Conservation (phyloP, 2,888 invertebrate species). For the Venustoraphidia nigricollis region DNA sequence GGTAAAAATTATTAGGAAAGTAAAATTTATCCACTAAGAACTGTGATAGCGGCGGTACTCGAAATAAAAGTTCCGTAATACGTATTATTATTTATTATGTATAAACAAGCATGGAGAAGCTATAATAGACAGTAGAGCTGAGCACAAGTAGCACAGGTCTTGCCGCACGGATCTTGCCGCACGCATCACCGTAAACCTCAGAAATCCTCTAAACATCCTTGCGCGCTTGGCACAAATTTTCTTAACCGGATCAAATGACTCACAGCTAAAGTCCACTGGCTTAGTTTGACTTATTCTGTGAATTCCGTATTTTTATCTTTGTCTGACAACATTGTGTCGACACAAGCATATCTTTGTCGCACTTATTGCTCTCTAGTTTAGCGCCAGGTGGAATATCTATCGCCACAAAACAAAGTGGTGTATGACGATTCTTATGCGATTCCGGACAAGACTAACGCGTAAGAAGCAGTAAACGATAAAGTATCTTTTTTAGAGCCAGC, state of each 20-base stretch:
- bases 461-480: too few relatives aligned
- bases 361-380: neutral
- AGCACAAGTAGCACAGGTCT: neutral
- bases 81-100: too few relatives aligned
- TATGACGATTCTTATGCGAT: too few relatives aligned
- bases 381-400: neutral
- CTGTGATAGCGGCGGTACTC: too few relatives aligned
- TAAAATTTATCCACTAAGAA: too few relatives aligned
- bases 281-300: conserved; percentile 24
- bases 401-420: too few relatives aligned
- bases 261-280: conserved; percentile 24
- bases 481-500: too few relatives aligned
- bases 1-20: too few relatives aligned
- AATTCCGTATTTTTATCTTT: conserved; percentile 17
- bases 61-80: too few relatives aligned
- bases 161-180: neutral
- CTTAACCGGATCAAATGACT: conserved; percentile 28
- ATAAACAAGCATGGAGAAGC: too few relatives aligned
- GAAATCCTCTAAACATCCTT: conserved; percentile 1
- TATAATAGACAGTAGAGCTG: neutral
- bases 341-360: too few relatives aligned
- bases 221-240: conserved; percentile 22
- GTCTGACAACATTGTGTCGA: neutral
- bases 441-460: too few relatives aligned
- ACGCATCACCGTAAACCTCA: neutral